These are phyloP conservation scores for Drosophila eugracilis DNA, from an alignment of 1,140 invertebrate species.

Conservation along the genomic window DNA sequence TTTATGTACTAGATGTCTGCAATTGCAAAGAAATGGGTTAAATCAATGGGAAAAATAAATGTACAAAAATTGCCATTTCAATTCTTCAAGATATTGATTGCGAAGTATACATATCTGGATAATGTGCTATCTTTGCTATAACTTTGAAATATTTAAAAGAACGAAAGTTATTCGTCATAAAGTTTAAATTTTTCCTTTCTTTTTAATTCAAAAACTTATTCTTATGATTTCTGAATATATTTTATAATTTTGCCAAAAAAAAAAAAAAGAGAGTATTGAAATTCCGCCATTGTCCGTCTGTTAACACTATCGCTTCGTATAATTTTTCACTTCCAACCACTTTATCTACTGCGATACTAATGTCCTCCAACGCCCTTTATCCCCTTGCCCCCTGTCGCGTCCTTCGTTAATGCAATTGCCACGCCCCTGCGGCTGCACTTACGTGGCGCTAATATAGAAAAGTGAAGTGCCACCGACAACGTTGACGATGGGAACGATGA, in stretches of 20 bases:
- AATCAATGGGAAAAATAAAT: not conserved
- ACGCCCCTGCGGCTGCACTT: constrained; percentile 77
- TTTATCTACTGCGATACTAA: constrained; percentile 66
- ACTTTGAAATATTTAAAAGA: too few species aligned
- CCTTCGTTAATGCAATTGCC: constrained; percentile 69
- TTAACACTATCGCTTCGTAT: constrained; percentile 31
- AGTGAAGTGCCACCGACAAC: constrained; percentile 72
- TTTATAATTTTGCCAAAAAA: not conserved
- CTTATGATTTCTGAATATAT: too few species aligned
- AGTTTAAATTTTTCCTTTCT: too few species aligned
- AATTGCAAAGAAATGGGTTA: not conserved
- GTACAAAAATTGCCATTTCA: not conserved
- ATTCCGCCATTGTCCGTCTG: constrained; percentile 10
- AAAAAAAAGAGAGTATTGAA: constrained; percentile 28
- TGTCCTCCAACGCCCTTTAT: constrained; percentile 56
- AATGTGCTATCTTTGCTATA: too few species aligned
- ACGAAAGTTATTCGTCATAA: too few species aligned
- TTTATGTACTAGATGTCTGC: constrained; percentile 2
- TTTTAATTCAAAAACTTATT: too few species aligned
- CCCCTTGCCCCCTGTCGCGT: constrained; percentile 12
- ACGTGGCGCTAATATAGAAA: constrained; percentile 80
- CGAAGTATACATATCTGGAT: too few species aligned
- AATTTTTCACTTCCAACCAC: constrained; percentile 50
- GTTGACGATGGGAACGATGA: constrained; percentile 60
- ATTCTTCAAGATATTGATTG: not conserved